phyloP scores from a whole-genome alignment of 2,113 vertebrate genomes.

The Rhizomys pruinosus region DNA sequence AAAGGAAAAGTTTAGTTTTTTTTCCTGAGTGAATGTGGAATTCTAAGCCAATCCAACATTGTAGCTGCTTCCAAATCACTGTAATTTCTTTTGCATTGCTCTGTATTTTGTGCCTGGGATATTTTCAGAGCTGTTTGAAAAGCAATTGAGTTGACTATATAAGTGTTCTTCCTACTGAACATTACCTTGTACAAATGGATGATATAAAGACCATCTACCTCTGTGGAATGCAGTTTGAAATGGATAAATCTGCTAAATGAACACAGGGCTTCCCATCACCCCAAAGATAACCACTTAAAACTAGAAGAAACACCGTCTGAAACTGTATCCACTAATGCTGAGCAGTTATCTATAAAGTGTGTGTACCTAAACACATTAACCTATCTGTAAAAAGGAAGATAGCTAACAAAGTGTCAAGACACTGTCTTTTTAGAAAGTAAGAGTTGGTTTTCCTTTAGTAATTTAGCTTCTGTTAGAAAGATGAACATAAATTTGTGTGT shows the following conservation, averaged over 20 bases:
- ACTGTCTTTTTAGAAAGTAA: constrained; percentile 39
- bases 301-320: constrained; percentile 44
- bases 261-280: background rate
- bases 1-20: background rate
- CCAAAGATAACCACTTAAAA: background rate
- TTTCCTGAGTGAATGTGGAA: constrained; percentile 61
- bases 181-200: constrained; percentile 47
- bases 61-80: constrained; percentile 37
- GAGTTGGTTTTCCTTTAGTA: background rate
- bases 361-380: constrained; percentile 45
- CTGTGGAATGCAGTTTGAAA: constrained; percentile 42
- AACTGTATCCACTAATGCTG: background rate
- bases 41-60: constrained; percentile 67
- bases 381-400: constrained; percentile 32
- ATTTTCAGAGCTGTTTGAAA: constrained; percentile 72
- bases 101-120: constrained; percentile 50
- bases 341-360: constrained; percentile 31
- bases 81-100: constrained; percentile 50
- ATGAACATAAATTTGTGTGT: background rate
- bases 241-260: constrained; percentile 55
- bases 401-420: constrained; percentile 19
- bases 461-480: constrained; percentile 7
- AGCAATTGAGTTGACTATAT: constrained; percentile 30
- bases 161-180: constrained; percentile 62
- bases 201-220: constrained; percentile 61